Conservation (phyloP, 2,888 invertebrate species). For the Imbricaverruca yamaguchii region DNA sequence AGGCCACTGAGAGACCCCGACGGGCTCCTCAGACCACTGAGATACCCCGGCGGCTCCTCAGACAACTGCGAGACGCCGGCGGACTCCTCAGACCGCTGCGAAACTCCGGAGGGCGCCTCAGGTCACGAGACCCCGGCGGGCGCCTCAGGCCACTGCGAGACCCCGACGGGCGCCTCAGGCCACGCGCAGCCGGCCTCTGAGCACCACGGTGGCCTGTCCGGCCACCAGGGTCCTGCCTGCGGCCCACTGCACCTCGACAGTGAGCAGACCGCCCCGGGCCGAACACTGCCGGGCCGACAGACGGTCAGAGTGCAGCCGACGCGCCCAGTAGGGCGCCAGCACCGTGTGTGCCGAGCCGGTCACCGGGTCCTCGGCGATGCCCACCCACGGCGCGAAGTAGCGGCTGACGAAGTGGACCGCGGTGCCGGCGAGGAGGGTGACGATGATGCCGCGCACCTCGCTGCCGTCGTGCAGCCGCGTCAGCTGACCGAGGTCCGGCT, state of each 20-base stretch:
- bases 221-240: conserved; percentile 38
- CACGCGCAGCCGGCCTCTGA: conserved; percentile 14
- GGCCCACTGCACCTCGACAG: conserved; percentile 34
- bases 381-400: conserved; percentile 47
- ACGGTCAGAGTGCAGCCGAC: conserved; percentile 37
- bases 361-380: conserved; percentile 38
- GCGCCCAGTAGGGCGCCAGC: conserved; percentile 44
- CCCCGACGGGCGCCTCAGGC: not conserved
- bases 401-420: conserved; percentile 43
- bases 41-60: too few relatives aligned
- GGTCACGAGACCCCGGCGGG: too few relatives aligned
- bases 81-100: too few relatives aligned
- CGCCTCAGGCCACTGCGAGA: too few relatives aligned
- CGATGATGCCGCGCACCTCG: conserved; percentile 37
- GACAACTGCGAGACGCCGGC: too few relatives aligned
- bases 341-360: conserved; percentile 46
- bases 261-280: conserved; percentile 37
- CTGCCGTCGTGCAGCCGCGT: conserved; percentile 33
- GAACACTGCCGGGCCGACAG: conserved; percentile 39
- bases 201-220: conserved; percentile 37
- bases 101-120: too few relatives aligned
- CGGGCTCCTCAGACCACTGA: too few relatives aligned
- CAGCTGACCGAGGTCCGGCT: conserved; percentile 33
- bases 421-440: conserved; percentile 35
- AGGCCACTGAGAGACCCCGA: too few relatives aligned